Conservation (phyloP, 2,797 vertebrate species). For the Spheniscus humboldti region DNA sequence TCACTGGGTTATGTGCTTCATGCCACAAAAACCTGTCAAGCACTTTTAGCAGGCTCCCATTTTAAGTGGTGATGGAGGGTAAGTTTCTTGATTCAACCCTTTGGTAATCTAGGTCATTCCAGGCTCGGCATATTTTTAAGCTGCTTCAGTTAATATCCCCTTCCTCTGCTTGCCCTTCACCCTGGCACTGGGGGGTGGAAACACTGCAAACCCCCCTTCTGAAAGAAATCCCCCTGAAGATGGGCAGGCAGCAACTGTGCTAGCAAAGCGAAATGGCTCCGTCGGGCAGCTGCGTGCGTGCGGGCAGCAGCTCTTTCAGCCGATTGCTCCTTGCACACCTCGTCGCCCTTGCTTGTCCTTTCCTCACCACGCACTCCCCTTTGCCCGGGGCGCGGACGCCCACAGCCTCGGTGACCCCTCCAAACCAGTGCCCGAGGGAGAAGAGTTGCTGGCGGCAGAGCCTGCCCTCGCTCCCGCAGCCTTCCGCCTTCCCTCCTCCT, state of each 20-base stretch:
- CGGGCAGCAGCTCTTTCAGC: background rate
- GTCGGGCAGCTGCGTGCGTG: background rate
- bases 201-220: background rate
- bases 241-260: background rate
- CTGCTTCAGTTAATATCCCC: background rate
- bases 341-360: background rate
- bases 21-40: conserved; percentile 65
- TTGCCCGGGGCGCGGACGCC: background rate
- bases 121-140: conserved; percentile 25
- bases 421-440: background rate
- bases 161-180: background rate
- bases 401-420: background rate
- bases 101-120: conserved; percentile 55
- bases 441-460: background rate
- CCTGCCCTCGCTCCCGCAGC: background rate
- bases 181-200: background rate
- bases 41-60: conserved; percentile 60
- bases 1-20: conserved; percentile 62
- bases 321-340: background rate
- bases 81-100: conserved; percentile 53
- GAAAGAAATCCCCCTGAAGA: background rate
- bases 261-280: conserved; percentile 23
- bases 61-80: conserved; percentile 56
- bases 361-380: background rate
- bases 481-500: background rate